Conservation (phyloP, 2,113 vertebrate species). For the Plestiodon gilberti region DNA sequence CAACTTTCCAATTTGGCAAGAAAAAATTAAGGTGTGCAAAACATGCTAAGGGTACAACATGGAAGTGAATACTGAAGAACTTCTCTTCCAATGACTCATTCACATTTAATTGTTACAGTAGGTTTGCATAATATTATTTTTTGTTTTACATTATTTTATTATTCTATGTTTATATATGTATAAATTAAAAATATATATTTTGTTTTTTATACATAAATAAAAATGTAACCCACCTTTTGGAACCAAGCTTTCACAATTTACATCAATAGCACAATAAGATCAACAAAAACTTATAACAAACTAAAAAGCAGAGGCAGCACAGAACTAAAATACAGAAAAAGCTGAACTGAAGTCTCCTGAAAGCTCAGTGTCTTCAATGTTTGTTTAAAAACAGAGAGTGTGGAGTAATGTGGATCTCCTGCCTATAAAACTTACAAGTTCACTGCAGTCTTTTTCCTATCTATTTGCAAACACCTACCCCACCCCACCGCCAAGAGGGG, state of each 20-base stretch:
- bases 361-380: too few species aligned
- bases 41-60: constrained; percentile 22
- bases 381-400: not conserved
- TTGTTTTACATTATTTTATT: too few species aligned
- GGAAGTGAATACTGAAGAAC: constrained; percentile 11
- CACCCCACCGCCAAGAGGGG: too few species aligned
- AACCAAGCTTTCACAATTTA: too few species aligned
- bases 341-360: too few species aligned
- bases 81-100: constrained; percentile 1
- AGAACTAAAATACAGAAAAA: too few species aligned
- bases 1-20: constrained; percentile 19
- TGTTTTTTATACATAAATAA: too few species aligned
- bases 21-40: constrained; percentile 13
- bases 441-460: not conserved
- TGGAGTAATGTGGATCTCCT: not conserved
- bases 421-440: not conserved
- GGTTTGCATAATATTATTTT: not conserved
- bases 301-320: too few species aligned
- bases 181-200: too few species aligned
- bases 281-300: too few species aligned
- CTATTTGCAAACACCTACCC: not conserved
- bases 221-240: too few species aligned
- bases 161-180: too few species aligned
- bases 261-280: not conserved
- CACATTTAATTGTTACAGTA: not conserved